Evolutionary conservation across 2,113 vertebrate species (phyloP).

Genomic region (Paradoxurus hermaphroditus): DNA sequence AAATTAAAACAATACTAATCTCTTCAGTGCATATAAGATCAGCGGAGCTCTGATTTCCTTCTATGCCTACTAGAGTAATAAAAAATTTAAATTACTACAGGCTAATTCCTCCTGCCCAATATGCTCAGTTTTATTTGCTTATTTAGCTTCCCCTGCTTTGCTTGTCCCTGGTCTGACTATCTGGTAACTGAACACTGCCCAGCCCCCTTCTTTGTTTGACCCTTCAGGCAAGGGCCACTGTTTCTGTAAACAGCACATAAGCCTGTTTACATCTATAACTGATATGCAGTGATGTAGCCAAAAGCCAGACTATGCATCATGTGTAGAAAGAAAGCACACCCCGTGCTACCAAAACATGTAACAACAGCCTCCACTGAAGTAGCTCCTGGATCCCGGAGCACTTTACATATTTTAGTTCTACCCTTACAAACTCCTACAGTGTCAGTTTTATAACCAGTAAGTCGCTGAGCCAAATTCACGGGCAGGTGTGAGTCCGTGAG

Average conservation of each 20-base stretch:
- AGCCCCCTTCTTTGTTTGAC: neutral
- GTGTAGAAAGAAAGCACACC: neutral
- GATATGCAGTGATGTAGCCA: too few species aligned
- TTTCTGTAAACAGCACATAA: neutral
- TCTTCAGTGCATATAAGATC: neutral
- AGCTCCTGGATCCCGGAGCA: neutral
- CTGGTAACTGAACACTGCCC: neutral
- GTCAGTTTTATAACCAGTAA: neutral
- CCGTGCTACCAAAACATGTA: neutral
- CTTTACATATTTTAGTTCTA: neutral
- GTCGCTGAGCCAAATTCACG: neutral
- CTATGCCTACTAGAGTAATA: neutral
- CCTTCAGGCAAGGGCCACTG: neutral
- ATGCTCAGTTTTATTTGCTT: neutral
- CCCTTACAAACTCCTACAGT: neutral
- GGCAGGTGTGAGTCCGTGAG: neutral
- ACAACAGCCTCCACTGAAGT: accelerated
- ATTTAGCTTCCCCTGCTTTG: neutral
- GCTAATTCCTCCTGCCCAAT: neutral
- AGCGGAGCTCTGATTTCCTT: neutral
- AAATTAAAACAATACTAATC: neutral
- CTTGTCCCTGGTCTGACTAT: neutral
- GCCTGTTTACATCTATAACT: neutral
- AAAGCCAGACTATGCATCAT: neutral
- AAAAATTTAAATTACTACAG: neutral